Conservation (phyloP, 92 coral and sea anemone species). For the Porites evermanni region DNA sequence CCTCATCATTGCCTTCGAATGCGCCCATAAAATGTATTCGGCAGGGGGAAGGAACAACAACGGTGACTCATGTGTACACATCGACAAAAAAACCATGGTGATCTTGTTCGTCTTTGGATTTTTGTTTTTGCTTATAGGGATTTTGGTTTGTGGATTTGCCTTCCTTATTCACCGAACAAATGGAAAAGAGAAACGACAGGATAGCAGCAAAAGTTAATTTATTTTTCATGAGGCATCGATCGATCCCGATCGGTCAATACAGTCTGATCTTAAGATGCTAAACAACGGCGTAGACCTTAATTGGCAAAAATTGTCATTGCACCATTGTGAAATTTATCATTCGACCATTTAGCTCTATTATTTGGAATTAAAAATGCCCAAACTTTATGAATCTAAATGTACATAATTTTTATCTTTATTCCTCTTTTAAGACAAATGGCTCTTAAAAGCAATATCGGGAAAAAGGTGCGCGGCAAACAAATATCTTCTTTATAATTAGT, state of each 20-base stretch:
- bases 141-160: constrained; percentile 61
- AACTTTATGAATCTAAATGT: no score
- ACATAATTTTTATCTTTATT: no score
- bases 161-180: constrained; percentile 40
- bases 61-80: constrained; percentile 28
- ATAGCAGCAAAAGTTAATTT: neutral
- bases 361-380: no score
- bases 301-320: neutral
- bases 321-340: neutral
- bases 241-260: neutral
- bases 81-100: constrained; percentile 50
- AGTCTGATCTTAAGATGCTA: neutral
- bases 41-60: neutral
- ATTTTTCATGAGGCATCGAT: neutral
- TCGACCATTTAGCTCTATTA: no score
- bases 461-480: neutral
- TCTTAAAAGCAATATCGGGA: no score
- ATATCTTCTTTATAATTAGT: neutral
- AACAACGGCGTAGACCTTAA: neutral
- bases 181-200: constrained; percentile 1
- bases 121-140: constrained; percentile 58
- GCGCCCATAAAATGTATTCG: neutral
- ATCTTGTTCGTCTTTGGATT: constrained; percentile 62
- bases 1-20: constrained; percentile 8
- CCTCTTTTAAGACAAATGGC: no score